Evolutionary conservation across 2,888 invertebrate genomes (phyloP).

Genomic region (Mythimna pallens): DNA sequence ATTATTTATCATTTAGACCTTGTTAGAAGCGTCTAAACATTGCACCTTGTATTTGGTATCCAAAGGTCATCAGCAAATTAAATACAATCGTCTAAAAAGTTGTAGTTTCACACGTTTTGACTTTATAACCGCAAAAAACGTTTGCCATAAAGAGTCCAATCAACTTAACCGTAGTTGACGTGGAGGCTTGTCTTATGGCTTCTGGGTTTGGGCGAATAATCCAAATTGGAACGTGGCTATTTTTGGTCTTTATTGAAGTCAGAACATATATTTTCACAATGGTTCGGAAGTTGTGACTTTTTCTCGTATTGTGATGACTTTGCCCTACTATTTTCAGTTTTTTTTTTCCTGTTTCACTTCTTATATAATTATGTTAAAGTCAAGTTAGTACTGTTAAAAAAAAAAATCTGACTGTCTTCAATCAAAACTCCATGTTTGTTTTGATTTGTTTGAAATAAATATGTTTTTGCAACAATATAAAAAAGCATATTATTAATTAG

Average conservation of each 20-base stretch:
- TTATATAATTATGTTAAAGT: no score
- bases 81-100: constrained; percentile 16
- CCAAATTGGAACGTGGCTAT: neutral
- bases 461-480: no score
- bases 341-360: no score
- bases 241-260: neutral
- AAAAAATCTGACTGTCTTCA: no score
- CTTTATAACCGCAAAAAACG: constrained; percentile 33
- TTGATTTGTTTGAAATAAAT: no score
- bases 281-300: neutral
- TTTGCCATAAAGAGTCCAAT: constrained; percentile 21
- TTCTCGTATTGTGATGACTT: no score
- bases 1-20: neutral
- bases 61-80: constrained; percentile 28
- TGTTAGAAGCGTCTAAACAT: neutral
- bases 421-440: no score
- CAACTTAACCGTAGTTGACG: constrained; percentile 23
- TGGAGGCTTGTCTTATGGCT: constrained; percentile 22
- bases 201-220: neutral
- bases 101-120: constrained; percentile 10
- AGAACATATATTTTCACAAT: neutral
- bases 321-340: no score
- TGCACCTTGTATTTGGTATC: neutral
- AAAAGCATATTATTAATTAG: no score
- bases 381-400: no score